phyloP scores from a whole-genome alignment of 2,888 invertebrate genomes.

The Listrodromus nycthemerus region DNA sequence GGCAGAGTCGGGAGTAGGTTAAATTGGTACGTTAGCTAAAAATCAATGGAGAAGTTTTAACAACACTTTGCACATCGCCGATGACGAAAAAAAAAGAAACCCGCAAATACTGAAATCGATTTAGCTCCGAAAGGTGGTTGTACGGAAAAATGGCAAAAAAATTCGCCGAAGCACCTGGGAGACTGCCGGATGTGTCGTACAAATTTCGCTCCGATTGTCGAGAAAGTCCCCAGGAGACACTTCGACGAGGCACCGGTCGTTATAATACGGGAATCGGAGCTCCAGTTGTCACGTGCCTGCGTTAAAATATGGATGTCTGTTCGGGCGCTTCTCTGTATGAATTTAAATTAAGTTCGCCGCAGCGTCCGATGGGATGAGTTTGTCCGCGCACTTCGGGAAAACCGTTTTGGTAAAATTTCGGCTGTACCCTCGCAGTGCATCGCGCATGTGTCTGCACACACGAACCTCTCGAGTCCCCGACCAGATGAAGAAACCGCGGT shows the following conservation, averaged over 20 bases:
- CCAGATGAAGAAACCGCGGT: constrained; percentile 12
- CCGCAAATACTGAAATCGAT: neutral
- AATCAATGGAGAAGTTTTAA: neutral
- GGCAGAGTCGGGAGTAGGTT: neutral
- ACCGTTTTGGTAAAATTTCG: constrained; percentile 16
- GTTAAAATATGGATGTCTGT: neutral
- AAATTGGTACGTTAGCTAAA: neutral
- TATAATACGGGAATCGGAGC: neutral
- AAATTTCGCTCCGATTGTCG: neutral
- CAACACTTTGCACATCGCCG: neutral
- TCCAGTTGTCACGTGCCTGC: neutral
- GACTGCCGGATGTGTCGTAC: neutral
- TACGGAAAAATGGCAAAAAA: neutral
- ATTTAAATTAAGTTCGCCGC: constrained; percentile 30
- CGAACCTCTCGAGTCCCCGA: constrained; percentile 2
- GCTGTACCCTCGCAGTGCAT: neutral
- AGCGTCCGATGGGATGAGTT: constrained; percentile 21
- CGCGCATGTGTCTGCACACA: neutral
- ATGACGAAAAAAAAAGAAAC: neutral
- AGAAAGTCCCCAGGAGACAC: neutral
- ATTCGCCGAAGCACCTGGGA: neutral
- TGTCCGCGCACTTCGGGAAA: constrained; percentile 15
- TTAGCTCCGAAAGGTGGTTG: neutral
- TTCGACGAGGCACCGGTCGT: neutral
- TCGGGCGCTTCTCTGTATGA: neutral